Conservation (phyloP, 2,113 vertebrate genomes). For the Erythrocebus patas region DNA sequence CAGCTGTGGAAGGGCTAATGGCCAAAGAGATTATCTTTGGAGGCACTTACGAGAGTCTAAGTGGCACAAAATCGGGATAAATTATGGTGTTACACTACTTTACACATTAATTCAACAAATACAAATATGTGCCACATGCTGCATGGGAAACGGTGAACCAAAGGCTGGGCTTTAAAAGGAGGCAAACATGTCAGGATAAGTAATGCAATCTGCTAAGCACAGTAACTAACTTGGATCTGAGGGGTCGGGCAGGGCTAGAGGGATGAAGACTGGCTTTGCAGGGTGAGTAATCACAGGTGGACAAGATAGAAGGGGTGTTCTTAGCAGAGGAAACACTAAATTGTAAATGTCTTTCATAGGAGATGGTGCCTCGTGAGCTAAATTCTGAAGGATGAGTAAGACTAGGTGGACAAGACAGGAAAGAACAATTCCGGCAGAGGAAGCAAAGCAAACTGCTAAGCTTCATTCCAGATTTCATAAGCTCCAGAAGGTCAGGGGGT, state of each 20-base stretch:
- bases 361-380: background rate
- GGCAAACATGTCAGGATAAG: too few species aligned
- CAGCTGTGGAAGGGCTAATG: background rate
- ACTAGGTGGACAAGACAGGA: background rate
- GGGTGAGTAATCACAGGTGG: background rate
- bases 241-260: background rate
- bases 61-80: background rate
- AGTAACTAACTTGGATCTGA: background rate
- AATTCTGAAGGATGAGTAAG: background rate
- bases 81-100: background rate
- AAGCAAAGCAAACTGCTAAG: background rate
- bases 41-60: background rate
- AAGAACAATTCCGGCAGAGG: background rate
- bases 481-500: background rate
- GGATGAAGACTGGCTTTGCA: background rate
- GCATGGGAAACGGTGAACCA: background rate
- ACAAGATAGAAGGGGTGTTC: background rate
- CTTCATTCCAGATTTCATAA: background rate
- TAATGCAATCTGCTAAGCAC: background rate
- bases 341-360: background rate
- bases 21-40: background rate
- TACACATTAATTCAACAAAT: background rate
- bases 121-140: accelerated
- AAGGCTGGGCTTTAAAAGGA: background rate
- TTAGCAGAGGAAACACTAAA: background rate